Evolutionary conservation across 2,113 vertebrate species (phyloP), one percentile per base, ranked within the genome.

Genomic region (Ailurus styani): DNA sequence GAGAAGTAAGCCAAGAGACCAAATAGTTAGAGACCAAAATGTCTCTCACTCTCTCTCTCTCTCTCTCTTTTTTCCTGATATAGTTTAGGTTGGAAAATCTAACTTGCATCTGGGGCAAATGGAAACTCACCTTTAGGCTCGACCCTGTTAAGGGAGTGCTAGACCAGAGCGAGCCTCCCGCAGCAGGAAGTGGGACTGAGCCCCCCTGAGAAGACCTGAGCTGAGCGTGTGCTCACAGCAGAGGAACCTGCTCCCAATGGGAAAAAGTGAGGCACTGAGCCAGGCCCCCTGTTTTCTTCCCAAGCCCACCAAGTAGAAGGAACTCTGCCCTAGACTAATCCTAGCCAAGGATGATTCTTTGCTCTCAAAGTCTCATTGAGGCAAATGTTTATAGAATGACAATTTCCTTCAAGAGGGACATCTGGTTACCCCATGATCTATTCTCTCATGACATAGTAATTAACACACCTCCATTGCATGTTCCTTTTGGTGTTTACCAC

Each of bases 401-500:
- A 34, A 1, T 27, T 31, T 72, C 72, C 64, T 83, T 87, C 82
- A 50, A 79, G 50, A 88, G 21, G 62, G 62, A 87, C 57, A 94
- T 72, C 70, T 96, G 90, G 77, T 86, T 40, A 93, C 60, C 72
- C 85, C 93, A 5, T 20, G 29, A 92, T 91, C 45, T 37, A 5
- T 40, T 87, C 55, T 86, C 1, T 68, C 72, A 82, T 79, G 66
- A 73, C 37, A 17, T 3, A 77, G 17, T 83, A 45, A 83, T 47
- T 88, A 82, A 62, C 81, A 89, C 45, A 15, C 27, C 50, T 42
- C 73, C 75, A n/a, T 73, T n/a, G 50, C 60, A 55, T 13, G 40
- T 73, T 73, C 27, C 93, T 62, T 87, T 90, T 97, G 66, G 87
- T 92, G 52, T 96, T 96, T 60, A 89, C 93, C 93, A 21, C 89